Evolutionary conservation across 2,797 vertebrate genomes (phyloP), one percentile per base, ranked within the genome.

Genomic region (Silurus aristotelis): DNA sequence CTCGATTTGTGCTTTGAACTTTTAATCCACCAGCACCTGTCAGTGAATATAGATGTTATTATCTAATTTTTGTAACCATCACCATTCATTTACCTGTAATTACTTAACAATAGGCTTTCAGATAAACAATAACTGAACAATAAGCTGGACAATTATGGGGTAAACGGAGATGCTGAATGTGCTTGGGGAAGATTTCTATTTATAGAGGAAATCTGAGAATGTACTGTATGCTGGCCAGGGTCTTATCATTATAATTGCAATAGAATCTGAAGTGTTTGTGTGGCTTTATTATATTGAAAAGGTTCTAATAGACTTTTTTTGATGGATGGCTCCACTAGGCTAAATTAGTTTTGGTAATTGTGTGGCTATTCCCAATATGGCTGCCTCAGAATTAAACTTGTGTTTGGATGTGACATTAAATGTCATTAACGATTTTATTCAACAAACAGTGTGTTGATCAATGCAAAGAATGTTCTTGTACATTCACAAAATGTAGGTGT

Each of bases 121-220:
- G 14, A 25, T 52, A 14, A 19, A 52, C 38, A 38, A 38, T 64
- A 52, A 2, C 60, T 66, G 12, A 66, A 27, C 9, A 20, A 52
- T 52, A 52, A 19, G 15, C 2, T 6, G 63, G 46, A 17, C 1
- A 38, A 25, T 27, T 66, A 6, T 27, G 8, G 61, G 63, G 43
- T 87, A 52, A 75, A 25, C 55, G 67, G 56, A 79, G 9, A 83
- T 25, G 66, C 12, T 83, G 71, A 66, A 63, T 15, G 82, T 52
- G 71, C 73, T 79, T 86, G 58, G 83, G 83, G 22, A 82, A 43
- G 60, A 73, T 82, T 60, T 82, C 72, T 60, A 84, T 84, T 84
- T 67, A 77, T 61, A 84, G 78, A 80, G 7, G 66, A 66, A 80
- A 80, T 80, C 61, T 73, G 15, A 20, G 27, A 60, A 25, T 56